Evolutionary conservation across 2,888 invertebrate species (phyloP).

Genomic region (Phortica okadai): DNA sequence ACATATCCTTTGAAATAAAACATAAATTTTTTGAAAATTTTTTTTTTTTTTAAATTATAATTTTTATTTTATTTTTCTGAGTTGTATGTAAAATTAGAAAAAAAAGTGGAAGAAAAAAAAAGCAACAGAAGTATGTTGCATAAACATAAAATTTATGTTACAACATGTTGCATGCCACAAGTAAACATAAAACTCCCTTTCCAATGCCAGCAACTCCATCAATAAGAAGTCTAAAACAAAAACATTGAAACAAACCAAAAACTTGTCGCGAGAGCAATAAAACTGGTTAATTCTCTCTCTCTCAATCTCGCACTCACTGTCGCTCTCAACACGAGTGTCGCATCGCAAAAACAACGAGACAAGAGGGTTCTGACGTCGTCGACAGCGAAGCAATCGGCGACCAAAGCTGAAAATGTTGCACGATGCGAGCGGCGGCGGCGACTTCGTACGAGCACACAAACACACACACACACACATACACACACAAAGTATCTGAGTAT

Average conservation of each 20-base stretch:
- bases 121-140: not conserved
- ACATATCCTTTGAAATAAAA: too few species aligned
- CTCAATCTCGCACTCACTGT: not conserved
- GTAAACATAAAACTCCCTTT: conserved; percentile 9
- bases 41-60: too few species aligned
- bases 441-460: conserved; percentile 17
- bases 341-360: too few species aligned
- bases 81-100: not conserved
- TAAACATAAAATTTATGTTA: not conserved
- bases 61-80: not conserved
- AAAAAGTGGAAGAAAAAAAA: not conserved
- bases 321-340: not conserved
- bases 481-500: not conserved
- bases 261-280: not conserved
- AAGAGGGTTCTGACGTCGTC: too few species aligned
- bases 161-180: not conserved
- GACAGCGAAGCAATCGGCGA: not conserved
- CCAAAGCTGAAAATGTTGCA: not conserved
- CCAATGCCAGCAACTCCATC: conserved; percentile 17
- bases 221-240: not conserved
- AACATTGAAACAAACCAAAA: not conserved
- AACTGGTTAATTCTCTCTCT: not conserved
- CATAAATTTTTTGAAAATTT: not conserved
- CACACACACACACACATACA: not conserved
- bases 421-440: conserved; percentile 17